Evolutionary conservation across 2,113 vertebrate genomes (phyloP).

Genomic region (Daphoenositta chrysoptera): DNA sequence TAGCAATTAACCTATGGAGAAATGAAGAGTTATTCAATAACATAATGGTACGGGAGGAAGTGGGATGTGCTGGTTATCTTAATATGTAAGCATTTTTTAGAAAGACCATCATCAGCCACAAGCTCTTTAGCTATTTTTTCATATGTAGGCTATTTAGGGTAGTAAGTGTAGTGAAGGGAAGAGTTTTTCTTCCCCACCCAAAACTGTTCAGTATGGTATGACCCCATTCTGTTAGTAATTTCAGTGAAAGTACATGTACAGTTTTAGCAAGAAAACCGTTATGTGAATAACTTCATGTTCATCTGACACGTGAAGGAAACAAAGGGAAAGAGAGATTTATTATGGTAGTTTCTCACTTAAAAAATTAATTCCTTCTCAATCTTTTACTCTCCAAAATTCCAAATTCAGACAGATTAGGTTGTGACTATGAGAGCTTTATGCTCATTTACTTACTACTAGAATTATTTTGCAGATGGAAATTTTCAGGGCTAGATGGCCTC

Average conservation of each 20-base stretch:
- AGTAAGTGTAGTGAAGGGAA: neutral
- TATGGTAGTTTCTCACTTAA: neutral
- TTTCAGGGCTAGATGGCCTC: neutral
- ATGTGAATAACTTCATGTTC: neutral
- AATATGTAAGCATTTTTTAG: neutral
- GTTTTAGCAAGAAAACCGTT: neutral
- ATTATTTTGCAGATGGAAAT: neutral
- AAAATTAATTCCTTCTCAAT: neutral
- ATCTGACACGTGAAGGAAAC: neutral
- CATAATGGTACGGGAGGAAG: neutral
- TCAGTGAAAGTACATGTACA: neutral
- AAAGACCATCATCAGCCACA: neutral
- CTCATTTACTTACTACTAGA: neutral
- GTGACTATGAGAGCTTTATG: neutral
- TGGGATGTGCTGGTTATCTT: neutral
- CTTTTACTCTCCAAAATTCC: neutral
- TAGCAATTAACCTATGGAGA: neutral
- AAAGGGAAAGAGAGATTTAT: neutral
- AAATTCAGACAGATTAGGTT: neutral
- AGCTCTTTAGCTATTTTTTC: neutral
- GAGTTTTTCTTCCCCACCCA: neutral
- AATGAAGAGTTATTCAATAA: neutral
- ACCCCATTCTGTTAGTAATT: neutral
- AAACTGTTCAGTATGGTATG: neutral
- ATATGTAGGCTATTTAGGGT: neutral